A percentile compares a stretch with the other conserved stretches of the same genome.
Evolutionary conservation across 2,113 vertebrate species (phyloP).

Genomic region (Polyodon spathula): DNA sequence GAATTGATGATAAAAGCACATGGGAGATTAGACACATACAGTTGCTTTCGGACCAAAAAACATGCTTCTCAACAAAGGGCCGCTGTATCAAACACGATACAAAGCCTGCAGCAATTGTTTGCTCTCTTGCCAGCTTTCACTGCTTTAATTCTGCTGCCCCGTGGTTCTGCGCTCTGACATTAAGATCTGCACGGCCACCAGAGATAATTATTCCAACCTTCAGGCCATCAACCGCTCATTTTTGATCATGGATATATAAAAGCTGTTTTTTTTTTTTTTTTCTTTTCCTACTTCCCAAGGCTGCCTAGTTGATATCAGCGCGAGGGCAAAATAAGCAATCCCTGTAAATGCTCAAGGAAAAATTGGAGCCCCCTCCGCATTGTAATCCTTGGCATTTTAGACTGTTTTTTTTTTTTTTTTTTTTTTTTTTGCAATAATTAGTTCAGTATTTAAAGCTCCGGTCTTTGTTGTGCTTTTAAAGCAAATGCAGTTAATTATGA

Average conservation of each 20-base stretch:
- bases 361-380: conserved; percentile 11
- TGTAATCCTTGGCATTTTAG: background rate
- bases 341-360: conserved; percentile 42
- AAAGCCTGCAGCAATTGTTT: conserved; percentile 84
- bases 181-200: conserved; percentile 73
- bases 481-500: too few relatives aligned
- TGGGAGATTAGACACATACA: conserved; percentile 74
- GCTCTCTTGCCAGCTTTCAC: conserved; percentile 78
- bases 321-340: conserved; percentile 49
- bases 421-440: background rate
- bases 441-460: conserved; percentile 11
- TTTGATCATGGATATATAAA: conserved; percentile 78
- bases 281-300: conserved; percentile 35
- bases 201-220: conserved; percentile 83
- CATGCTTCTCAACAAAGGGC: conserved; percentile 73
- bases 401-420: too few relatives aligned
- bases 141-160: conserved; percentile 75
- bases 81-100: conserved; percentile 76
- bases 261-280: conserved; percentile 41
- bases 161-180: conserved; percentile 73
- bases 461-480: background rate
- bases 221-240: conserved; percentile 68
- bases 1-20: conserved; percentile 81
- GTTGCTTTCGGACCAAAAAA: conserved; percentile 63
- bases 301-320: conserved; percentile 54